Evolutionary conservation across 53 echinoderm and acorn worm genomes (phyloP), one percentile per base, ranked within the genome.

Genomic region (Hippasteria phrygiana): DNA sequence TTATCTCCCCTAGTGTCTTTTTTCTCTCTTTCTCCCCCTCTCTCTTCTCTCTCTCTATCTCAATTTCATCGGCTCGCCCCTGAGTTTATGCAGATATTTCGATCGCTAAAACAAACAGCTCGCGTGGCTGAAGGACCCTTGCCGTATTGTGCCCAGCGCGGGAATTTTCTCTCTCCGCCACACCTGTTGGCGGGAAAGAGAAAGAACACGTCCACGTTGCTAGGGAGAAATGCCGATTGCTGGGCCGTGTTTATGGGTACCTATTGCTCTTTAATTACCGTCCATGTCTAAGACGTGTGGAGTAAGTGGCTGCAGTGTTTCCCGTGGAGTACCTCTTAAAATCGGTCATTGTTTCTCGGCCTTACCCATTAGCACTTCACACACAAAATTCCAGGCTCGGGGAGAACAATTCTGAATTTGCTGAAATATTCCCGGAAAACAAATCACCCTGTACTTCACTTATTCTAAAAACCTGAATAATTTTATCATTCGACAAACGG

Each of bases 61-160:
- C 3, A 36, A 51, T 43, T n/a, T 32, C 53, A 5, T 5, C 73
- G 6, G 41, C 42, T 43, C 24, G 37, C 37, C 42, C 51, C 4
- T 38, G 85, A 69, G 70, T 85, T 85, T 85, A 71, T 50, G 85
- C 51, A 85, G 81, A 81, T 85, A 85, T 35, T 69, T 85, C 85
- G 85, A 85, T 85, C 85, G 85, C 50, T 85, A 85, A 85, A 85
- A 85, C 85, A 85, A 85, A 85, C 85, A 85, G 70, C 50, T 69
- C 85, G 71, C 85, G 85, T 85, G 85, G 71, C 85, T 12, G 66
- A 43, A 26, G 48, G 40, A 35, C 69, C 27, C 34, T 32, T 16
- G 10, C 37, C 20, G 69, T 85, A 71, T 85, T 85, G 85, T 71
- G 48, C 70, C 16, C 6, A 85, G 70, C 85, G 85, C 85, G 85